These are phyloP conservation scores for Psittacara wagleri DNA, from an alignment of 2,113 vertebrate genomes.

Conservation along the genomic window DNA sequence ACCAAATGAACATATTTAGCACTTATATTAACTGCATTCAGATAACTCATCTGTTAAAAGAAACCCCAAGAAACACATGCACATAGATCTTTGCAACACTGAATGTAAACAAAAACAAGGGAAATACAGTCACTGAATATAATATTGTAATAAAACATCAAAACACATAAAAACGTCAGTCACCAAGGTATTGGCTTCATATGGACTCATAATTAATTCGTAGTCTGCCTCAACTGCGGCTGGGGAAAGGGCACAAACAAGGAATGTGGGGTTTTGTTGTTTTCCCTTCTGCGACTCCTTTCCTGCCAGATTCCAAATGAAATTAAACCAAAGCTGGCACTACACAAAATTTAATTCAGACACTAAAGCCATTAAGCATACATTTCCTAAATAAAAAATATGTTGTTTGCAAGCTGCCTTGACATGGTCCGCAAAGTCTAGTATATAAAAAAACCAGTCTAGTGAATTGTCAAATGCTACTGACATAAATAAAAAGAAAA, in stretches of 20 bases:
- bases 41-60: background rate
- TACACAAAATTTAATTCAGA: conserved; percentile 69
- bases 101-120: background rate
- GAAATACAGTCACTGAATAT: conserved; percentile 2
- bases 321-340: conserved; percentile 60
- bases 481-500: conserved; percentile 53
- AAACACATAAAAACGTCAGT: conserved; percentile 19
- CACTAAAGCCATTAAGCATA: conserved; percentile 43
- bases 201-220: conserved; percentile 70
- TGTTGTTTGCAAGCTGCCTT: conserved; percentile 62
- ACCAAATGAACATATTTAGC: conserved; percentile 3
- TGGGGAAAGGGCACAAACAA: conserved; percentile 57
- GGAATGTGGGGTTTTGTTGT: background rate
- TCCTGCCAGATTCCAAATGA: conserved; percentile 63
- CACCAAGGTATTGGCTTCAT: conserved; percentile 46
- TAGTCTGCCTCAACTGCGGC: conserved; percentile 11
- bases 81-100: background rate
- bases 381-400: conserved; percentile 73
- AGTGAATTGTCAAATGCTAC: conserved; percentile 38
- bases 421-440: conserved; percentile 47
- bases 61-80: background rate
- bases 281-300: conserved; percentile 46
- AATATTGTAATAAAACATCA: conserved; percentile 54
- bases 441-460: conserved; percentile 10
- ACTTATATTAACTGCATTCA: background rate